phyloP scores from a whole-genome alignment of 1,140 invertebrate species.

The Aphelenchoides avenae region DNA sequence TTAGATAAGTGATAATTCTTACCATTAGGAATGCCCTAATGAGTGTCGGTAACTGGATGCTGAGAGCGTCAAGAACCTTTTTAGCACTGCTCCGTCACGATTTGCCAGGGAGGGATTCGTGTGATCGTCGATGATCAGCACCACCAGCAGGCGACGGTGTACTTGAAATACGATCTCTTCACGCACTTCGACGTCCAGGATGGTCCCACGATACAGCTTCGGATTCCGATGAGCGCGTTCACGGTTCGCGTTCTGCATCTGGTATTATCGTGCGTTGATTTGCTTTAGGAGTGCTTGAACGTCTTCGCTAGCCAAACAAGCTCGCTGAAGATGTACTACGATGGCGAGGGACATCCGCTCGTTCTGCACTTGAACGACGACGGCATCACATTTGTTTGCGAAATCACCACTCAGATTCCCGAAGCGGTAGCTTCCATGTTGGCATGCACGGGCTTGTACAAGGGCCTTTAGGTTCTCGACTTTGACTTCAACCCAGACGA shows the following conservation, averaged over 20 bases:
- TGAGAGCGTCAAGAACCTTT: constrained; percentile 8
- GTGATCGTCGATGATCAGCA: constrained; percentile 13
- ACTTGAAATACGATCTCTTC: constrained; percentile 15
- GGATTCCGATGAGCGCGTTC: constrained; percentile 6
- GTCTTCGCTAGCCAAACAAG: constrained; percentile 8
- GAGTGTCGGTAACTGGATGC: constrained; percentile 1
- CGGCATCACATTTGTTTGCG: constrained; percentile 10
- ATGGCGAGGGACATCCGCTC: constrained; percentile 6
- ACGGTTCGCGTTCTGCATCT: background rate
- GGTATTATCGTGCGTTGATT: background rate
- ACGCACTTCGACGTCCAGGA: constrained; percentile 4
- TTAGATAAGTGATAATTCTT: background rate
- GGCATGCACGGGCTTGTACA: background rate
- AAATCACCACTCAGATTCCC: constrained; percentile 12
- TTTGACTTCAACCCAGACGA: constrained; percentile 9
- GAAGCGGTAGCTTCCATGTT: background rate
- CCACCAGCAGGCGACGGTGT: constrained; percentile 10
- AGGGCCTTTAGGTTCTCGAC: background rate
- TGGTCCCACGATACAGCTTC: background rate
- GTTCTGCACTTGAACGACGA: constrained; percentile 12
- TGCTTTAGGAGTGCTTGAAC: constrained; percentile 6
- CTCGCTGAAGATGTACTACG: constrained; percentile 4
- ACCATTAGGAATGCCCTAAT: constrained; percentile 7
- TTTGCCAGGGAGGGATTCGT: background rate
- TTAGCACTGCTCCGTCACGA: background rate